Base-by-base conservation (phyloP, 2,797 vertebrate species). In the Bufotes viridis region DNA sequence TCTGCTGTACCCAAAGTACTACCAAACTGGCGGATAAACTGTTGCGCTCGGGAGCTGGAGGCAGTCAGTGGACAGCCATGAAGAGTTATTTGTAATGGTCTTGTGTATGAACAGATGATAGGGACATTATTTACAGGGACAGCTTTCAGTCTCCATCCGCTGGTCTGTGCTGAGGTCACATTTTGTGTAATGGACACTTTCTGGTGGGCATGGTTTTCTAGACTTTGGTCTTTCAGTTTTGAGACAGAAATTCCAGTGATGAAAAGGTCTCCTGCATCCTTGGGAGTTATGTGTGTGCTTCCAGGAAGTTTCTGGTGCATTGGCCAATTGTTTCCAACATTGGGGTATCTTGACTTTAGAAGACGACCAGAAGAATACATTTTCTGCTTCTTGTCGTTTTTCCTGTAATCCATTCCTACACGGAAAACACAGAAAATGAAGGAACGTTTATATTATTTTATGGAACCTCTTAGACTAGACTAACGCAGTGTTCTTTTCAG, bases 181-280 rank as follows among this genome's bases (percentile, higher is more conserved):
- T 84, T 12, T 42, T 60, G 82, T 34, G 51, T 13, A 0, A 34
- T 17, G 20, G 51, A 24, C 12, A 9, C 10, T 12, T 49, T 57
- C 7, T 84, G 29, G 0, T 13, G 53, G 14, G 3, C 14, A 2
- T 4, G 0, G 26, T 55, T 60, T 72, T 69, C 65, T 12, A 60
- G 15, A 18, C 26, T 42, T 14, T 15, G 24, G 4, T 22, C 22
- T 15, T 18, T 20, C 0, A 87, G 70, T 17, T 76, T 87, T 1
- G 49, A 29, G n/a, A 82, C 4, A 22, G 86, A 82, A 18, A 63
- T 76, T n/a, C 80, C 86, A 17, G 34, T 82, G 49, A 82, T 26
- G 18, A 78, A 57, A n/a, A 87, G 67, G 24, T 58, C 22, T 24
- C 4, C 1, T 29, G 18, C 26, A 17, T 26, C 81, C 53, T 18